These are phyloP conservation scores for Ceyx melanurus DNA, from an alignment of 2,113 vertebrate species.

Conservation along the genomic window DNA sequence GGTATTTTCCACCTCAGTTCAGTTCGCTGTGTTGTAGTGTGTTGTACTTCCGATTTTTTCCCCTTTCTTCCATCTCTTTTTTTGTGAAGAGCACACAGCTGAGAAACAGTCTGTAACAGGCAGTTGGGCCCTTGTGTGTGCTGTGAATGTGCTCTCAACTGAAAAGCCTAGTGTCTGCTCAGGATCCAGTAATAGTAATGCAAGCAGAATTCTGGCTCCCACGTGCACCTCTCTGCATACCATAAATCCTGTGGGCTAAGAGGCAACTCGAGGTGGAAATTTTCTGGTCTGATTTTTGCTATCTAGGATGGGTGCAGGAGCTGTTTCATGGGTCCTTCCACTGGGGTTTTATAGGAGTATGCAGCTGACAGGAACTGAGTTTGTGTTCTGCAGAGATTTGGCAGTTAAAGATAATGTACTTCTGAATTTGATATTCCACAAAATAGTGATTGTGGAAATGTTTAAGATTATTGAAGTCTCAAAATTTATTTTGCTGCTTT, in stretches of 20 bases:
- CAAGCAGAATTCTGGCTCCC: constrained; percentile 14
- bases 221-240: background rate
- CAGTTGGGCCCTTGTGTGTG: background rate
- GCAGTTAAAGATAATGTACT: background rate
- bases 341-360: background rate
- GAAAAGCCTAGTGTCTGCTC: background rate
- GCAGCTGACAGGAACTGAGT: background rate
- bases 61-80: background rate
- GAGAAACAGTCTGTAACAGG: background rate
- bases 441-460: background rate
- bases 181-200: background rate
- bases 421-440: background rate
- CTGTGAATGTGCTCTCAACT: background rate
- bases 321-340: background rate
- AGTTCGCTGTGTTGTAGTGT: background rate
- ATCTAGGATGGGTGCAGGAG: background rate
- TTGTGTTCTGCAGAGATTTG: background rate
- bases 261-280: background rate
- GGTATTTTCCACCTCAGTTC: background rate
- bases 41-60: background rate
- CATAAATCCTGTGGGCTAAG: background rate
- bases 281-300: background rate
- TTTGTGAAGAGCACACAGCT: background rate
- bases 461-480: background rate
- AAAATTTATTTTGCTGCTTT: background rate